Conservation (phyloP, 2,888 invertebrate genomes). For the Catotricha subobsoleta region DNA sequence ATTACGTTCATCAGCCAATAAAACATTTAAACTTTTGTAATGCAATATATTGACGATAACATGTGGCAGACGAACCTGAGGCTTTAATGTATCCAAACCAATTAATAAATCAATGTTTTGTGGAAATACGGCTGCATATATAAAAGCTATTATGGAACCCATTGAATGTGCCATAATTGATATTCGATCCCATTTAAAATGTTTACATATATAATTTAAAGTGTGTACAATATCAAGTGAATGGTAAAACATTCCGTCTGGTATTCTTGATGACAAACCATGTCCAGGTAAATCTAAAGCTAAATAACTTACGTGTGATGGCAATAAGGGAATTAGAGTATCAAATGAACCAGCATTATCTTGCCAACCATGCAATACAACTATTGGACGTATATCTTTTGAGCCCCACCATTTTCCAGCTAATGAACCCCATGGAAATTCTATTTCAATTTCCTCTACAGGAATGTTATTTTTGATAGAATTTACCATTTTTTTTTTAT, state of each 20-base stretch:
- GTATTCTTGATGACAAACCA: conserved; percentile 49
- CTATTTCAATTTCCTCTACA: conserved; percentile 33
- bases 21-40: conserved; percentile 29
- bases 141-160: conserved; percentile 41
- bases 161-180: conserved; percentile 51
- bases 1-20: conserved; percentile 30
- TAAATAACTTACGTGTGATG: conserved; percentile 32
- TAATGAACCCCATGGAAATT: conserved; percentile 49
- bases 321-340: conserved; percentile 41
- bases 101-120: conserved; percentile 24
- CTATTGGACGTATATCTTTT: conserved; percentile 40
- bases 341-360: conserved; percentile 62
- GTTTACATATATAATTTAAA: conserved; percentile 37
- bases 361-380: conserved; percentile 62
- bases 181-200: conserved; percentile 50
- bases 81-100: conserved; percentile 25
- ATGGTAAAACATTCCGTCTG: conserved; percentile 37
- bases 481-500: too few relatives aligned
- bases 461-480: too few relatives aligned
- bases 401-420: conserved; percentile 55
- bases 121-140: conserved; percentile 34
- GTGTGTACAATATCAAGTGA: conserved; percentile 28
- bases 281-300: conserved; percentile 51
- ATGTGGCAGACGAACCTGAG: conserved; percentile 20
- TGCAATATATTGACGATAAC: conserved; percentile 24